Evolutionary conservation across 2,888 invertebrate genomes (phyloP).

Genomic region (Thumatha senex): DNA sequence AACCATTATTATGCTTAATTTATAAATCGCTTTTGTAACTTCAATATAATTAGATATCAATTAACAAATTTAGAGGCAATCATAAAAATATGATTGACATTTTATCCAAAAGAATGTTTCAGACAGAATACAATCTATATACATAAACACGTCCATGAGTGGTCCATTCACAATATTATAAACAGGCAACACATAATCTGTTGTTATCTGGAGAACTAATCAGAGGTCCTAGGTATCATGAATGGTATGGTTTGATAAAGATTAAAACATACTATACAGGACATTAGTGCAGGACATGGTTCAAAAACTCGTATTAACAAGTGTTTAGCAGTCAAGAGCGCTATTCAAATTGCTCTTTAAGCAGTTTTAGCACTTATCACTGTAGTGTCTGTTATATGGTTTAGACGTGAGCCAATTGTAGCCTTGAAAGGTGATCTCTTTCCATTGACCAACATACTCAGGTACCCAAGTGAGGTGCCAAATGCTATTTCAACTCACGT

Average conservation of each 20-base stretch:
- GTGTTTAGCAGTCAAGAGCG: slow-evolving; percentile 65
- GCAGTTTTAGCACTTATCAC: slow-evolving; percentile 56
- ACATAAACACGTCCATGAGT: slow-evolving; percentile 29
- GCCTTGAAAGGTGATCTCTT: slow-evolving; percentile 66
- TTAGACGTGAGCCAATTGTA: slow-evolving; percentile 70
- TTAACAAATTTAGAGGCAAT: slow-evolving; percentile 31
- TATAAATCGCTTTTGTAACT: slow-evolving; percentile 35
- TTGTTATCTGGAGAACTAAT: background rate
- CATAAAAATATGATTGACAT: slow-evolving; percentile 19
- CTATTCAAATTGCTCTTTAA: slow-evolving; percentile 63
- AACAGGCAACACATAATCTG: background rate
- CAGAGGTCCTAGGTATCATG: no score
- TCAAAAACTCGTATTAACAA: slow-evolving; percentile 65
- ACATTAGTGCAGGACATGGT: no score
- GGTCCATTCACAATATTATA: slow-evolving; percentile 14
- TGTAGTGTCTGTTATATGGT: slow-evolving; percentile 69
- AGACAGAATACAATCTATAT: slow-evolving; percentile 39
- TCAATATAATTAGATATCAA: slow-evolving; percentile 30
- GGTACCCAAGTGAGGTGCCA: slow-evolving; percentile 69
- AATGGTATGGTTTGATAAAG: no score
- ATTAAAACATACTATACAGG: no score
- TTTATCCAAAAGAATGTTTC: slow-evolving; percentile 20
- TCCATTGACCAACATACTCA: slow-evolving; percentile 64
- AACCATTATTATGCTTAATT: slow-evolving; percentile 54
- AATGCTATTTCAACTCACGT: slow-evolving; percentile 75